Evolutionary conservation across 2,113 vertebrate genomes (phyloP).

Genomic region (Rattus norvegicus): DNA sequence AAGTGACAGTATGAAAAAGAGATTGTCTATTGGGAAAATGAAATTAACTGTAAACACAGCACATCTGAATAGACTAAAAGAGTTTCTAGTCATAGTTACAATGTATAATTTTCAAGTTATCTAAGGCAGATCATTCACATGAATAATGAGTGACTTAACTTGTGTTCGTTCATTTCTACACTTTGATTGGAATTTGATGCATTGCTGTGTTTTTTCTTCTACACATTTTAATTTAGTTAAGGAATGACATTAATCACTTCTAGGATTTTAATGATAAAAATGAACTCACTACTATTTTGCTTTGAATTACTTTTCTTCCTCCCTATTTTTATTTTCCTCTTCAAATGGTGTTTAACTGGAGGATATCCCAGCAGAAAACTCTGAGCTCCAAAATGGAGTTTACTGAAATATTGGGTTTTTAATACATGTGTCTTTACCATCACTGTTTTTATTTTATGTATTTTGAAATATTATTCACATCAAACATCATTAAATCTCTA

Average conservation of each 20-base stretch:
- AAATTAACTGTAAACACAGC: neutral
- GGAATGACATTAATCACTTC: neutral
- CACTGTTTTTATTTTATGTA: neutral
- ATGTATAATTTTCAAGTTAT: conserved; percentile 46
- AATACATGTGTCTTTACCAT: neutral
- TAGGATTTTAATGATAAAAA: conserved; percentile 54
- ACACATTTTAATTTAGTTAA: conserved; percentile 53
- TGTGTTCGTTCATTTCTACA: conserved; percentile 35
- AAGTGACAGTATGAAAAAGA: neutral
- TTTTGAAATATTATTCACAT: neutral
- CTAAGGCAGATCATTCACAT: conserved; percentile 49
- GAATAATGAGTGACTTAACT: conserved; percentile 48
- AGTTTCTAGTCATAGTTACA: neutral
- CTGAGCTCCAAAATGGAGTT: neutral
- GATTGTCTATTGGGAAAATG: neutral
- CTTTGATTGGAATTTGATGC: conserved; percentile 58
- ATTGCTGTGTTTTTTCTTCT: conserved; percentile 23
- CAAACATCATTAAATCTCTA: neutral
- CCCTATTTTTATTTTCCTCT: conserved; percentile 46
- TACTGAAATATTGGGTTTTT: neutral
- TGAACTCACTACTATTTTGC: neutral
- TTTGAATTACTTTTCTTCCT: neutral
- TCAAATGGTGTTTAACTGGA: conserved; percentile 10
- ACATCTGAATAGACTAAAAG: too few relatives aligned
- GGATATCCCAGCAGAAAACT: neutral